Evolutionary conservation across 2,888 invertebrate species (phyloP).

Genomic region (Agapostemon virescens): DNA sequence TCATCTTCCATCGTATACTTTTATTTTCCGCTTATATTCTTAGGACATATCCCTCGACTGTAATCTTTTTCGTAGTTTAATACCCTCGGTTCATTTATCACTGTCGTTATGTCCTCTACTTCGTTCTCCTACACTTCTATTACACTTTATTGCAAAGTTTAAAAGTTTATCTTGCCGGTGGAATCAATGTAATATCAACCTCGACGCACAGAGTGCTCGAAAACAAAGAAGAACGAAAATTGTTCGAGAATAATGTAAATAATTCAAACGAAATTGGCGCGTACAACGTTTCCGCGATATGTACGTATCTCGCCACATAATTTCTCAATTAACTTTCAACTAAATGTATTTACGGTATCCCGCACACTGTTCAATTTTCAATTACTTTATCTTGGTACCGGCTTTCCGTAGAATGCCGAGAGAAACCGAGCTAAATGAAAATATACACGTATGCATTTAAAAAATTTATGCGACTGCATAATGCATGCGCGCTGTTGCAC

Average conservation of each 20-base stretch:
- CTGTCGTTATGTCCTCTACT: neutral
- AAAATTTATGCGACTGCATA: slow-evolving; percentile 6
- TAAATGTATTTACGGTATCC: neutral
- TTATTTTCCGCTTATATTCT: neutral
- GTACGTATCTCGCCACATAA: neutral
- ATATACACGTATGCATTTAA: neutral
- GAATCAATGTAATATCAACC: neutral
- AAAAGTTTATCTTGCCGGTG: neutral
- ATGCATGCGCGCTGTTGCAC: neutral
- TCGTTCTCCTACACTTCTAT: neutral
- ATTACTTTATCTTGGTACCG: neutral
- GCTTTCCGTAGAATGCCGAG: neutral
- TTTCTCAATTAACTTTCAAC: neutral
- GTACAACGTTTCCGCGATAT: neutral
- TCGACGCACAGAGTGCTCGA: neutral
- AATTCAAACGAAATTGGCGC: neutral
- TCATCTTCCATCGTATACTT: neutral
- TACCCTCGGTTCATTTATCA: neutral
- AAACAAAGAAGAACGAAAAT: neutral
- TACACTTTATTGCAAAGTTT: neutral
- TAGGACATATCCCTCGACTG: neutral
- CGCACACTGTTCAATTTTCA: neutral
- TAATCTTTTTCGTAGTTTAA: neutral
- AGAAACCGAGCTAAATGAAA: neutral
- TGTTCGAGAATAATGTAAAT: neutral